Evolutionary conservation across 2,113 vertebrate genomes (phyloP).

Genomic region (Spheniscus mendiculus): DNA sequence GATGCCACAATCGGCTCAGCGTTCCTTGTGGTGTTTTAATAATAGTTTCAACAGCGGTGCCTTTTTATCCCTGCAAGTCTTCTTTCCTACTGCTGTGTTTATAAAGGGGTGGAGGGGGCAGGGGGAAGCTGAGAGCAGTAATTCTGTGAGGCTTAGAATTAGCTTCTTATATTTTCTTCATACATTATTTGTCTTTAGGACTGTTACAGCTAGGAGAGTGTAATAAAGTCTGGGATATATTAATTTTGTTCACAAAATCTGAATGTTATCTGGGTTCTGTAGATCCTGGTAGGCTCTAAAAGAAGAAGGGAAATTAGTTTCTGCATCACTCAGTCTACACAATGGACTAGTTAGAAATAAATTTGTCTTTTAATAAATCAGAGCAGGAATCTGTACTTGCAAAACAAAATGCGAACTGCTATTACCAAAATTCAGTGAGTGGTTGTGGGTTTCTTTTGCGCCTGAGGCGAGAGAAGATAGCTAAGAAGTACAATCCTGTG

Average conservation of each 20-base stretch:
- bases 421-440: background rate
- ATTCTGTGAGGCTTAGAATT: conserved; percentile 40
- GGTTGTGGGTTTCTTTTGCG: background rate
- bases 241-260: conserved; percentile 16
- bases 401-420: background rate
- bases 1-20: conserved; percentile 10
- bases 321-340: background rate
- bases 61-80: conserved; percentile 49
- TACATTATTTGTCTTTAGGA: background rate
- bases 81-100: conserved; percentile 28
- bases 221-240: conserved; percentile 18
- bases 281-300: background rate
- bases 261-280: conserved; percentile 25
- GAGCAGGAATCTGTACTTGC: background rate
- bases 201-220: background rate
- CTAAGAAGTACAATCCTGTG: background rate
- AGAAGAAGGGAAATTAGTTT: conserved; percentile 46
- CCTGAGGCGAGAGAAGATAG: background rate
- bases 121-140: background rate
- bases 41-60: conserved; percentile 30
- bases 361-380: conserved; percentile 23
- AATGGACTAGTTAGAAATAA: conserved; percentile 19
- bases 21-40: conserved; percentile 50
- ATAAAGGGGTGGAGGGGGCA: background rate
- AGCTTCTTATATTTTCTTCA: background rate